A percentile compares a stretch with the other conserved stretches of the same genome.
Conservation (phyloP, 1,140 invertebrate genomes). For the Tetragonula clypearis region DNA sequence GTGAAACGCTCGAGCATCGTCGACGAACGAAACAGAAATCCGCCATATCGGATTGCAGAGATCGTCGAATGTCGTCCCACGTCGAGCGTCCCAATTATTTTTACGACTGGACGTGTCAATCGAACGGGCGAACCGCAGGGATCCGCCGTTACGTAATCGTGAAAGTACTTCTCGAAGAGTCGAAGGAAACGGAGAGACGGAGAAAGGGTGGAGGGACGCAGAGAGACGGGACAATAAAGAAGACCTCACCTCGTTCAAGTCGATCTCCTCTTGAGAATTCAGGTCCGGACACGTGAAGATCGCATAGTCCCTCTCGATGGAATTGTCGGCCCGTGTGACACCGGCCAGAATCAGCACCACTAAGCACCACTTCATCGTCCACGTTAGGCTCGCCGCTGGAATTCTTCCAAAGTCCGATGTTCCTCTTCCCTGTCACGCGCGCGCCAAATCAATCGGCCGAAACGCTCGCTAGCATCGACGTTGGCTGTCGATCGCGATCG, state of each 20-base stretch:
- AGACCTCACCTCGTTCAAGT: constrained; percentile 60
- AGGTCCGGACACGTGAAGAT: constrained; percentile 49
- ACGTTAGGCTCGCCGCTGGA: constrained; percentile 27
- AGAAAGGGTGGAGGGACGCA: not conserved
- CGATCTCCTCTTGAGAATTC: constrained; percentile 63
- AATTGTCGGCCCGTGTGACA: constrained; percentile 60
- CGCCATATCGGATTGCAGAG: not conserved
- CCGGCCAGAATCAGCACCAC: constrained; percentile 58
- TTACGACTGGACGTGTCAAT: not conserved
- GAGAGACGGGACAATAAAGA: too few species aligned
- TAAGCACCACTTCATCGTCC: constrained; percentile 67
- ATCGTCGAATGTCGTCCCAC: not conserved
- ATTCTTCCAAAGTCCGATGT: constrained; percentile 34
- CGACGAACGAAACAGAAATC: not conserved
- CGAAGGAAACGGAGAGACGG: not conserved
- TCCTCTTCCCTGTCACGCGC: not conserved
- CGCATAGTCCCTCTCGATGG: constrained; percentile 38
- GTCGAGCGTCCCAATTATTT: not conserved
- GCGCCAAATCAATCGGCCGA: not conserved
- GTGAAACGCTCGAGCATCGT: not conserved
- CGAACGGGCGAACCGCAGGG: not conserved
- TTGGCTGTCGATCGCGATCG: constrained; percentile 30
- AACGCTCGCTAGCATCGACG: not conserved
- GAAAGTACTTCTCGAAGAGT: not conserved
- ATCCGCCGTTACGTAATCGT: constrained; percentile 17